Conservation (phyloP, 1,140 invertebrate species). For the Ephestia elutella region DNA sequence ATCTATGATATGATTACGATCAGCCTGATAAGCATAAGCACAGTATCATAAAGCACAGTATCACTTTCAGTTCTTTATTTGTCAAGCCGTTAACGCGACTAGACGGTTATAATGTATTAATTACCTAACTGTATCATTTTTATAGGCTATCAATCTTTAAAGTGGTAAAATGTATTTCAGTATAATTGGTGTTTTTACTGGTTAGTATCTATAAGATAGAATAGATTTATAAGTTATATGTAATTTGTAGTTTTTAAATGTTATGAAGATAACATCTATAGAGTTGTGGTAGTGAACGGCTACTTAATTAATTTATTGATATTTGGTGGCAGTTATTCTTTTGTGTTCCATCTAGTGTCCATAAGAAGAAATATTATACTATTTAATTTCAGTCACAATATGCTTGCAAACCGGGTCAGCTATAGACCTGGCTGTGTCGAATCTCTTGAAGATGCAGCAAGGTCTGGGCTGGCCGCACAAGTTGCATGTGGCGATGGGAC, state of each 20-base stretch:
- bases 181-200: neutral
- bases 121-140: neutral
- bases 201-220: neutral
- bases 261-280: too few relatives aligned
- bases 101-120: neutral
- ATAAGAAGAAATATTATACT: too few relatives aligned
- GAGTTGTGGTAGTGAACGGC: too few relatives aligned
- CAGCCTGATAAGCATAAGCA: neutral
- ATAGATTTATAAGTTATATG: too few relatives aligned
- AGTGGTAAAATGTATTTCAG: neutral
- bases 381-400: neutral
- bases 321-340: too few relatives aligned
- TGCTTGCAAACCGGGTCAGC: conserved; percentile 1
- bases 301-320: too few relatives aligned
- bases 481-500: conserved; percentile 39
- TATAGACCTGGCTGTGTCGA: conserved; percentile 20
- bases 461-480: conserved; percentile 47
- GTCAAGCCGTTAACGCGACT: neutral
- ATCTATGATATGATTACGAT: neutral
- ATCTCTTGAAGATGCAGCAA: conserved; percentile 40
- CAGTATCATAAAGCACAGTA: neutral
- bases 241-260: too few relatives aligned
- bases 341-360: too few relatives aligned
- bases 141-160: neutral
- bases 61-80: neutral